phyloP scores from a whole-genome alignment of 2,113 vertebrate genomes.

The Sminthopsis crassicaudata region DNA sequence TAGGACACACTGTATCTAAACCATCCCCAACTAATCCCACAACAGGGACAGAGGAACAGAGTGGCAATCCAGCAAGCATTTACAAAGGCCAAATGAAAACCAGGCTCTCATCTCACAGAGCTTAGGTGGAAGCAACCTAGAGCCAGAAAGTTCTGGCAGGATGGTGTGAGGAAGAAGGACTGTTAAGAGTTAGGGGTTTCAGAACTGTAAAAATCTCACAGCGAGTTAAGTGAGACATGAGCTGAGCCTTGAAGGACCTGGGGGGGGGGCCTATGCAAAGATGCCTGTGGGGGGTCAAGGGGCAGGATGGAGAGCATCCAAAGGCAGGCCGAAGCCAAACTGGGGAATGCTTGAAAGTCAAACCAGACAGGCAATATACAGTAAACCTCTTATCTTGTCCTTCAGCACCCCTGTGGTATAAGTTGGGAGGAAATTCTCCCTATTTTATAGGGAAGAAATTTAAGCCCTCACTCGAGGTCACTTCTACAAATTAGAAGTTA shows the following conservation, averaged over 20 bases:
- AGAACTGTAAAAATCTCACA: too few relatives aligned
- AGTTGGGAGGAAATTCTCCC: neutral
- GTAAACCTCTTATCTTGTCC: neutral
- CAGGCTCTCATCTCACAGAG: neutral
- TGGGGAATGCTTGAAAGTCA: neutral
- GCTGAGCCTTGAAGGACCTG: too few relatives aligned
- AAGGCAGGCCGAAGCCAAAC: neutral
- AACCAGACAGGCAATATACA: neutral
- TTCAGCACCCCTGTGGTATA: neutral
- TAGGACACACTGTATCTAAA: neutral
- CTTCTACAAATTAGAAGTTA: neutral
- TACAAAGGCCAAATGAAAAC: neutral
- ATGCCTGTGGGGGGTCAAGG: too few relatives aligned
- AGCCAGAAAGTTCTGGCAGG: too few relatives aligned
- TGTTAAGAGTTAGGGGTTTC: too few relatives aligned
- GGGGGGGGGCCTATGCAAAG: too few relatives aligned
- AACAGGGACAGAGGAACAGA: neutral
- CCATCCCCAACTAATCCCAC: too few relatives aligned
- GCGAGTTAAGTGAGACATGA: neutral
- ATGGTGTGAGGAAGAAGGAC: too few relatives aligned
- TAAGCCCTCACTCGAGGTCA: neutral
- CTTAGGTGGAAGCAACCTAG: neutral
- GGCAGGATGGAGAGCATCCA: too few relatives aligned
- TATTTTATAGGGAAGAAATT: neutral
- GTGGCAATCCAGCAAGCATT: neutral